These are phyloP conservation scores for Orthosia cruda DNA, from an alignment of 2,888 invertebrate species.

Conservation along the genomic window DNA sequence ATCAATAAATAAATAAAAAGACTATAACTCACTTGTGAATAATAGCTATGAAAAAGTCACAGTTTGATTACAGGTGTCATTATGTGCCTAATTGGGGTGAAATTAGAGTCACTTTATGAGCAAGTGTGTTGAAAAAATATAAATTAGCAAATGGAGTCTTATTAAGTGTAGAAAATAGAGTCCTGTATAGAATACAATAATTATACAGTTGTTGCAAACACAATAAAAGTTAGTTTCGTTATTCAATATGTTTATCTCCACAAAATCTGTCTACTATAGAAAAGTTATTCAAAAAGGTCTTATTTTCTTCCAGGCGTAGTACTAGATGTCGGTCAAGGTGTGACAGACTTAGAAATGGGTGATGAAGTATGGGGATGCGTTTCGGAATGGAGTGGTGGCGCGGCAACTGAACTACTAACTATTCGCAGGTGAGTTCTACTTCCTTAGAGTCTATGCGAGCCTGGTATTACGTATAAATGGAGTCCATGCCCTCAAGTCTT, in stretches of 20 bases:
- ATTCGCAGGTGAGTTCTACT: slow-evolving; percentile 80
- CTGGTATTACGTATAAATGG: slow-evolving; percentile 8
- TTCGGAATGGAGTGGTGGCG: slow-evolving; percentile 89
- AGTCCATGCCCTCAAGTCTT: no score
- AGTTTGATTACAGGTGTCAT: no score
- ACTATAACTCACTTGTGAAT: no score
- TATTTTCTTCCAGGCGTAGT: slow-evolving; percentile 79
- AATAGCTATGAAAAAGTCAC: no score
- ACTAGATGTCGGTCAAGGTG: slow-evolving; percentile 86
- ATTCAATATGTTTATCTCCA: not conserved
- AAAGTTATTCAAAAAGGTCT: not conserved
- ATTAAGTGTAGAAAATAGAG: no score
- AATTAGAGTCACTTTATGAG: no score
- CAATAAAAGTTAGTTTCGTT: not conserved
- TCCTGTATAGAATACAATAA: no score
- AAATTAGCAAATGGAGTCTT: no score
- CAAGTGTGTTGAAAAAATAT: no score
- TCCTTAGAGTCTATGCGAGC: not conserved
- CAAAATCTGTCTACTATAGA: not conserved
- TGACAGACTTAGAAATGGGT: slow-evolving; percentile 85
- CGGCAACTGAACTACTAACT: slow-evolving; percentile 86
- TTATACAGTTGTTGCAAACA: not conserved
- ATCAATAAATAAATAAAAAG: no score
- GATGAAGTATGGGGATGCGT: slow-evolving; percentile 91
- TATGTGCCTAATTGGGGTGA: no score